A percentile compares a stretch with the other conserved stretches of the same genome.
These are phyloP conservation scores for Xanthorhoe designata DNA, from an alignment of 2,888 invertebrate genomes.

Conservation along the genomic window DNA sequence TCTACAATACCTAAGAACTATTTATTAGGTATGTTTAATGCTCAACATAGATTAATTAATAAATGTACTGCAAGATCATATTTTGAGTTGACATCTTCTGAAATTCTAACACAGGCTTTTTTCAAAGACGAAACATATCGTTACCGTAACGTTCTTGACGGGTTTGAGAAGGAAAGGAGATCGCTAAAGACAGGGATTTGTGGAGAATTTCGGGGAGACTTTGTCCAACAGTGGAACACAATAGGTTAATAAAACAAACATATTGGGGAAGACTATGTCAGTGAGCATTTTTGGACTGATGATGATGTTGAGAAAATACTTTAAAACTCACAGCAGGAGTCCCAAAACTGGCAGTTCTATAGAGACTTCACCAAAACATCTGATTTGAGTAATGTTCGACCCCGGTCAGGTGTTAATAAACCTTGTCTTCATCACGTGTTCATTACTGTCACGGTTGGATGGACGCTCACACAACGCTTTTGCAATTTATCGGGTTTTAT, in stretches of 20 bases:
- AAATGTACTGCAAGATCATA: too few relatives aligned
- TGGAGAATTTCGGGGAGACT: too few relatives aligned
- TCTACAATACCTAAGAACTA: neutral
- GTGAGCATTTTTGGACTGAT: neutral
- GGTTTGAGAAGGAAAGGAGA: too few relatives aligned
- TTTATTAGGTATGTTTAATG: too few relatives aligned
- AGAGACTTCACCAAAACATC: constrained; percentile 43
- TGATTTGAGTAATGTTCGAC: constrained; percentile 50
- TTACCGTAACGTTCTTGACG: too few relatives aligned
- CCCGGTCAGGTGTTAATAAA: constrained; percentile 66
- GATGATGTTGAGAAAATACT: neutral
- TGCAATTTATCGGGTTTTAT: constrained; percentile 45
- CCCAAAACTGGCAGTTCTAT: constrained; percentile 33
- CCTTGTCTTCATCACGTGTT: constrained; percentile 61
- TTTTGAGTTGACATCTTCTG: too few relatives aligned
- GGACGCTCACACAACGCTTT: constrained; percentile 52
- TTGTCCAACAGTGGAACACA: too few relatives aligned
- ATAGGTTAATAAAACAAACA: too few relatives aligned
- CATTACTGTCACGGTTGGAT: constrained; percentile 58
- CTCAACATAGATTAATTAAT: too few relatives aligned
- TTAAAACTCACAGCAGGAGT: constrained; percentile 21
- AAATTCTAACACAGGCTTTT: too few relatives aligned
- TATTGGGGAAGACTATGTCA: neutral
- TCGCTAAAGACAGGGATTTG: too few relatives aligned
- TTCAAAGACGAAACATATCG: too few relatives aligned